These are phyloP conservation scores for Scomber japonicus DNA, from an alignment of 2,113 vertebrate species.

Conservation along the genomic window DNA sequence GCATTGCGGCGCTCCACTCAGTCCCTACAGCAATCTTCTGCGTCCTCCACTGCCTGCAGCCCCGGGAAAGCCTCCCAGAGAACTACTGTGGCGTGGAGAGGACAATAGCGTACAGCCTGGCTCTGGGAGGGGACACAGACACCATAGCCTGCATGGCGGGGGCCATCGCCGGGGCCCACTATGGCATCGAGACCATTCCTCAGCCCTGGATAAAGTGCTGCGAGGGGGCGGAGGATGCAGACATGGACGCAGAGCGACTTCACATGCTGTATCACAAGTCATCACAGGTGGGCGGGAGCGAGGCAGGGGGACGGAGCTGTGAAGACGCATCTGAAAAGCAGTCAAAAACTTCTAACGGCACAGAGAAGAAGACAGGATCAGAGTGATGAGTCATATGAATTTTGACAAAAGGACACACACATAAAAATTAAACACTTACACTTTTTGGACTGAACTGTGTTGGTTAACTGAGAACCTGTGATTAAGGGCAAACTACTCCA, in stretches of 20 bases:
- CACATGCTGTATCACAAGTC: constrained; percentile 86
- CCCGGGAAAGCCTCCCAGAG: constrained; percentile 89
- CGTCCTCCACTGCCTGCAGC: constrained; percentile 94
- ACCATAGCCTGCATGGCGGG: constrained; percentile 99
- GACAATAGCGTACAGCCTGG: constrained; percentile 94
- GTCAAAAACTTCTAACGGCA: constrained; percentile 46
- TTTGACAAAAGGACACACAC: constrained; percentile 39
- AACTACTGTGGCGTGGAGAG: constrained; percentile 90
- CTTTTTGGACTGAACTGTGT: background rate
- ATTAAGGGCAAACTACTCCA: background rate
- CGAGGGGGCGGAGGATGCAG: constrained; percentile 91
- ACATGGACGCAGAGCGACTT: constrained; percentile 87
- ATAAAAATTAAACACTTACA: background rate
- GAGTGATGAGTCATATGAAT: constrained; percentile 46
- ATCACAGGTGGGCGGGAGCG: constrained; percentile 49
- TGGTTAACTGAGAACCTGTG: background rate
- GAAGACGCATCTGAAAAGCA: constrained; percentile 33
- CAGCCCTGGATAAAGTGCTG: constrained; percentile 92
- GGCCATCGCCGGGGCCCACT: constrained; percentile 97
- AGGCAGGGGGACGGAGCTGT: constrained; percentile 32
- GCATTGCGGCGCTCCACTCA: constrained; percentile 94
- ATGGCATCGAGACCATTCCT: constrained; percentile 91
- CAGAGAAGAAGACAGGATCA: constrained; percentile 56
- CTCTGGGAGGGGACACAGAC: constrained; percentile 98
- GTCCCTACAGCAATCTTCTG: constrained; percentile 98